phyloP scores from a whole-genome alignment of 2,113 vertebrate species.

The Xyrauchen texanus region DNA sequence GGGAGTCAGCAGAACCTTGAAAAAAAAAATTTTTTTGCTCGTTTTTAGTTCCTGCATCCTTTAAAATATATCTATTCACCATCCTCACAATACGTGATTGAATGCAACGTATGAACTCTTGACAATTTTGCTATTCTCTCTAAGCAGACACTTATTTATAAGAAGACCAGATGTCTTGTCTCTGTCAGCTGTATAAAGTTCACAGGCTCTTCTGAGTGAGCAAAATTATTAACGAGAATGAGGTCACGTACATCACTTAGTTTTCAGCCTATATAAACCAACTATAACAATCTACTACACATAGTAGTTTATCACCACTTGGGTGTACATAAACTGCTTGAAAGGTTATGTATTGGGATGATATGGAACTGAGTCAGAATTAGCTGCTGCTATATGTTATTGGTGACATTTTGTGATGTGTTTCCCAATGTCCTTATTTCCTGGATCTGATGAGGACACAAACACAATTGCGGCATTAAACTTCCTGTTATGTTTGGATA shows the following conservation, averaged over 20 bases:
- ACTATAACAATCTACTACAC: not conserved
- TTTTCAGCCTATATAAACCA: not conserved
- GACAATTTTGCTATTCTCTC: not conserved
- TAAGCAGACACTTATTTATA: not conserved
- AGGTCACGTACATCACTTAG: not conserved
- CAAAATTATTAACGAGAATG: not conserved
- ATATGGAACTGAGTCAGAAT: not conserved
- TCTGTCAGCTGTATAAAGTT: not conserved
- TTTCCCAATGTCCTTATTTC: conserved; percentile 13
- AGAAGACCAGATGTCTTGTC: conserved; percentile 10
- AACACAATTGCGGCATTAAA: not conserved
- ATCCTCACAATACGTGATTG: too few relatives aligned
- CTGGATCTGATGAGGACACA: not conserved
- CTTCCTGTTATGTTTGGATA: not conserved
- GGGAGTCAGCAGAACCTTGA: too few relatives aligned
- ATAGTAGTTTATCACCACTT: not conserved
- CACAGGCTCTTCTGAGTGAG: conserved; percentile 12
- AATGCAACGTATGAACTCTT: too few relatives aligned
- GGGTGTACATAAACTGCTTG: not conserved
- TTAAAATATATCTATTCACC: too few relatives aligned
- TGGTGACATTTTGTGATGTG: not conserved
- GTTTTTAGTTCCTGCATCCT: too few relatives aligned
- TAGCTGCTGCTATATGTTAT: not conserved
- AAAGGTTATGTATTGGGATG: not conserved
- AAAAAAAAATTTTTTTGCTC: too few relatives aligned